Base-by-base conservation (phyloP, 2,797 vertebrate species). In the Helicolenus hilgendorfi region DNA sequence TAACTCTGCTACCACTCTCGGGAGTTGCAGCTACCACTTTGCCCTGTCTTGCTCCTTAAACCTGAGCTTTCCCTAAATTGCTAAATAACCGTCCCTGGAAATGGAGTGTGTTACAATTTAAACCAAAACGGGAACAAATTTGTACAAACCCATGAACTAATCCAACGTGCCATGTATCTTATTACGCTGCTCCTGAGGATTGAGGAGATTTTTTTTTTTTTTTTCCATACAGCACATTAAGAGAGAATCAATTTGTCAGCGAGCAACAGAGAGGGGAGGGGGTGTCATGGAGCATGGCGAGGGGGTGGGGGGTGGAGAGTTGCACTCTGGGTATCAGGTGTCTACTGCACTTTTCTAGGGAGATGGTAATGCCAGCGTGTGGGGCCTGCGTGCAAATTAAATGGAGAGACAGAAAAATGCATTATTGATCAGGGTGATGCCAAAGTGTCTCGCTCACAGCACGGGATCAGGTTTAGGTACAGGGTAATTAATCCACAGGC, bases 371-470 rank as follows among this genome's bases (percentile, higher is more conserved):
- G 94, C 87, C 91, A 94, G 92, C 26, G 35, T 76, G 81, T 94
- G 95, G 87, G 93, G 91, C 91, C 91, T 69, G 79, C 74, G 92
- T 86, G 92, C 96, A 97, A 97, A 97, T 97, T 97, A 97, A 98
- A 97, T 97, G 94, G 94, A 96, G 95, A 97, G 96, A 97, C 97
- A 96, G 93, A 97, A 97, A 97, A 97, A 97, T 97, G 95, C 96
- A 97, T 97, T 96, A 98, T 97, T 97, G 95, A 97, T 98, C 87
- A 90, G 78, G 89, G 10, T 92, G 95, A 97, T 94, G 96, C 93
- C 94, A 95, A 95, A 95, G 95, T 94, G 94, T 96, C 95, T 96
- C 87, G 72, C 95, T 96, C 95, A 96, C 95, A 95, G 94, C 92
- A 91, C 36, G 68, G 83, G 91, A 95, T 98, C 96, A 22, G 91